Base-by-base conservation (phyloP, 1,140 invertebrate species). In the Myzus persicae region DNA sequence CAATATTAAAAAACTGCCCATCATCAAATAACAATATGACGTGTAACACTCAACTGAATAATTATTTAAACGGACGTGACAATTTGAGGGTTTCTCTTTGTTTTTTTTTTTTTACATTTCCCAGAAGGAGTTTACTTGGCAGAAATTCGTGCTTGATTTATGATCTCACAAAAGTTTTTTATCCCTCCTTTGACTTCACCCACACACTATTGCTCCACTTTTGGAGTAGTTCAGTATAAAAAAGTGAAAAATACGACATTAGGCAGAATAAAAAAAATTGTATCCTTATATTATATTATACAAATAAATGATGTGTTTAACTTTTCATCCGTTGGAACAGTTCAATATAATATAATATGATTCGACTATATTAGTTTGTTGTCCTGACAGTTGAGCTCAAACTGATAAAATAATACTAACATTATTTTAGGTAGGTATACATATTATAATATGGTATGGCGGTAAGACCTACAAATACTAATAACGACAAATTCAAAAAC, bases 21-120 rank as follows among this genome's bases (percentile, higher is more conserved):
- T 46, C n/a, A 48, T 8, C 46, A 38, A 51, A 85, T 44, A 20
- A 89, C n/a, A 89, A 40, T 89, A 89, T 40, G 38, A 46, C 20
- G 88, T 89, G 7, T 54, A 89, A 54, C 48, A 38, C 22, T 81
- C 31, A 24, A 92, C 42, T 26, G 76, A 46, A 82, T 82, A 92
- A 82, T 92, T 92, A 92, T 92, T 54, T 92, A 82, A 82, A 84
- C 48, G 36, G 26, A 92, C 44, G n/a, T 82, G 44, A 92, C n/a
- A 48, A 92, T 82, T 92, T 7, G 11, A 67, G 22, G 67, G 42
- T 91, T 91, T n/a, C 91, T 82, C 76, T 92, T 76, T 48, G 59
- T 26, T 82, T 44, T 91, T 90, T 90, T n/a, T 31, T 42, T 76
- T 91, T 76, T 44, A 38, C 42, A 26, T 92, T 82, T 40, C 31